These are phyloP conservation scores for Melanargia galathea DNA, from an alignment of 2,888 invertebrate species.

Conservation along the genomic window DNA sequence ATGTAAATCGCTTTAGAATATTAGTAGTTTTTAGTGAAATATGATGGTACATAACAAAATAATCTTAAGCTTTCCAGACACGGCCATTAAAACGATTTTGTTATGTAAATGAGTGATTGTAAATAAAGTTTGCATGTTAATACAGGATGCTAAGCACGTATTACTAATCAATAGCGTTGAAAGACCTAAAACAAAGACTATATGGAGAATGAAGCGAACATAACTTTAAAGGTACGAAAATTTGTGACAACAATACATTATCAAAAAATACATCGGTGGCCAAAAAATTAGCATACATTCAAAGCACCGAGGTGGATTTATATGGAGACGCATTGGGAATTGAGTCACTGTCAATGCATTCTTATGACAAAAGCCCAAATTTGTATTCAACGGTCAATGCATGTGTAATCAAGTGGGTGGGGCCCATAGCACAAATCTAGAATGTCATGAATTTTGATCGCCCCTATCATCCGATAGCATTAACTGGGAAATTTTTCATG, in stretches of 20 bases:
- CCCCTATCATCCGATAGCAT: slow-evolving; percentile 6
- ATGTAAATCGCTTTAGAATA: slow-evolving; percentile 15
- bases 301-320: slow-evolving; percentile 55
- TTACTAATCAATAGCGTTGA: slow-evolving; percentile 18
- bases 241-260: slow-evolving; percentile 21
- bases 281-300: slow-evolving; percentile 43
- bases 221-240: slow-evolving; percentile 16
- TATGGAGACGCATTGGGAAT: slow-evolving; percentile 62
- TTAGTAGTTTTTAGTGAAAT: slow-evolving; percentile 5
- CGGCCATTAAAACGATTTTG: slow-evolving; percentile 13
- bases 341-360: slow-evolving; percentile 69
- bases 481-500: background rate
- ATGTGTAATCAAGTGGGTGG: slow-evolving; percentile 75
- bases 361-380: slow-evolving; percentile 52
- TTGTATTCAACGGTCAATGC: slow-evolving; percentile 71
- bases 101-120: slow-evolving; percentile 21
- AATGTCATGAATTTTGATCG: slow-evolving; percentile 59
- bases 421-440: slow-evolving; percentile 58
- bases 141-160: slow-evolving; percentile 19
- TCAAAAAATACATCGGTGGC: slow-evolving; percentile 37
- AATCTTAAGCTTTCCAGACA: slow-evolving; percentile 22
- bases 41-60: slow-evolving; percentile 16
- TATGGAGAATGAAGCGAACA: slow-evolving; percentile 1
- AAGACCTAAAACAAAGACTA: slow-evolving; percentile 13
- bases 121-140: slow-evolving; percentile 20